Conservation (phyloP, 2,888 invertebrate genomes). For the Scrobipalpa costella region DNA sequence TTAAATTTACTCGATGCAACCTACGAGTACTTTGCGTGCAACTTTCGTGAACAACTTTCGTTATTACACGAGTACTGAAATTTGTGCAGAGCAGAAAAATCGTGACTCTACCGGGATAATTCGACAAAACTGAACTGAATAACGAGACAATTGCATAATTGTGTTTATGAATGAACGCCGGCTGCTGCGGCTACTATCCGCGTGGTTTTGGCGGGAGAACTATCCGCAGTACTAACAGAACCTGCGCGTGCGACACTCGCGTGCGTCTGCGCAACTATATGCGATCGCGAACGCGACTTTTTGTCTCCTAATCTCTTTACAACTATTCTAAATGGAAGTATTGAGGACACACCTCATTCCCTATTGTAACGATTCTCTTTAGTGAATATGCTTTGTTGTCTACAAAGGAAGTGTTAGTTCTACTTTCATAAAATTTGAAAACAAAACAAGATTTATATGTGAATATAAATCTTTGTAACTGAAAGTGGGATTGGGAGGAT, state of each 20-base stretch:
- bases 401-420: slow-evolving; percentile 76
- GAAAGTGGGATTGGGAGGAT: slow-evolving; percentile 18
- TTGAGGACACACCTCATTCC: slow-evolving; percentile 75
- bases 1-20: too few species aligned
- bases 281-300: slow-evolving; percentile 73
- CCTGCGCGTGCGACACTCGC: slow-evolving; percentile 77
- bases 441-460: slow-evolving; percentile 59
- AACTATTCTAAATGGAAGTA: slow-evolving; percentile 71
- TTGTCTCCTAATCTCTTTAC: slow-evolving; percentile 68
- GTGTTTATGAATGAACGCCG: slow-evolving; percentile 67
- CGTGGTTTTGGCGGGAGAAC: slow-evolving; percentile 72
- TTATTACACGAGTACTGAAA: too few species aligned
- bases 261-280: slow-evolving; percentile 61
- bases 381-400: slow-evolving; percentile 73
- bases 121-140: slow-evolving; percentile 50
- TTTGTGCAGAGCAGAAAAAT: neutral
- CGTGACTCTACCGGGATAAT: slow-evolving; percentile 38
- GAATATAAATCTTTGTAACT: slow-evolving; percentile 36
- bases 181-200: slow-evolving; percentile 55
- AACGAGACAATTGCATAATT: slow-evolving; percentile 63
- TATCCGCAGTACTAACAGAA: slow-evolving; percentile 41
- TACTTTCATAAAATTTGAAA: slow-evolving; percentile 67
- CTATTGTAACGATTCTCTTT: slow-evolving; percentile 69
- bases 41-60: too few species aligned
- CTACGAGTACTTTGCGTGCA: too few species aligned